Percentiles rank a stretch among this genome's conserved stretches.
phyloP scores from a whole-genome alignment of 2,888 invertebrate species.

The Cartodere bifasciata region DNA sequence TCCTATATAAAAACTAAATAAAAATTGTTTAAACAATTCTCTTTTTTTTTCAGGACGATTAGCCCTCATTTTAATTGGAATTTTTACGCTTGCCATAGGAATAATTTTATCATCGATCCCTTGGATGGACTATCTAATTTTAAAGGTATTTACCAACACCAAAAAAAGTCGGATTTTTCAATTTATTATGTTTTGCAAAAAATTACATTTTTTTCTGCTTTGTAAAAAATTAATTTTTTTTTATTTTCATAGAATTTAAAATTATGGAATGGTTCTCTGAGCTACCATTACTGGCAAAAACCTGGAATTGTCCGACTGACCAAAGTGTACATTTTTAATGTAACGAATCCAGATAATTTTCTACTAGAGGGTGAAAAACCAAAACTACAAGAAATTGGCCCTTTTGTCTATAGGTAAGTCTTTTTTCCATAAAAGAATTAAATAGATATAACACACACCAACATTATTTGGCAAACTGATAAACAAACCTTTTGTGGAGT shows the following conservation, averaged over 20 bases:
- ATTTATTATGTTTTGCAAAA: neutral
- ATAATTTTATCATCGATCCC: conserved; percentile 75
- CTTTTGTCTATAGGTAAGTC: conserved; percentile 72
- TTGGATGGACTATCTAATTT: conserved; percentile 77
- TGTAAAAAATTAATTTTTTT: conserved; percentile 1
- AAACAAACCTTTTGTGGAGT: no score
- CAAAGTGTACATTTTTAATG: conserved; percentile 81
- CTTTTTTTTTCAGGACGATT: conserved; percentile 59
- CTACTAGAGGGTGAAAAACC: conserved; percentile 66
- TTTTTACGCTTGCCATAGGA: conserved; percentile 66
- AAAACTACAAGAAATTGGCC: conserved; percentile 69
- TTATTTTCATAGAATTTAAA: conserved; percentile 59
- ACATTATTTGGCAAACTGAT: no score
- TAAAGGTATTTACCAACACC: conserved; percentile 50
- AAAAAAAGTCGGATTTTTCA: neutral
- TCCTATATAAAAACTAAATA: no score
- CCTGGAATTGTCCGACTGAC: conserved; percentile 73
- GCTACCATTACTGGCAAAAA: conserved; percentile 81
- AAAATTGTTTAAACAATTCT: no score
- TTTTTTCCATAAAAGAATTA: no score
- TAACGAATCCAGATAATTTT: conserved; percentile 74
- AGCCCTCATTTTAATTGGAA: conserved; percentile 66
- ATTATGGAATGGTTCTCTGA: conserved; percentile 71
- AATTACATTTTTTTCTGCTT: neutral
- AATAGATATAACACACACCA: no score